These are phyloP conservation scores for Holocentrus rufus DNA, from an alignment of 2,797 vertebrate species.

Conservation along the genomic window DNA sequence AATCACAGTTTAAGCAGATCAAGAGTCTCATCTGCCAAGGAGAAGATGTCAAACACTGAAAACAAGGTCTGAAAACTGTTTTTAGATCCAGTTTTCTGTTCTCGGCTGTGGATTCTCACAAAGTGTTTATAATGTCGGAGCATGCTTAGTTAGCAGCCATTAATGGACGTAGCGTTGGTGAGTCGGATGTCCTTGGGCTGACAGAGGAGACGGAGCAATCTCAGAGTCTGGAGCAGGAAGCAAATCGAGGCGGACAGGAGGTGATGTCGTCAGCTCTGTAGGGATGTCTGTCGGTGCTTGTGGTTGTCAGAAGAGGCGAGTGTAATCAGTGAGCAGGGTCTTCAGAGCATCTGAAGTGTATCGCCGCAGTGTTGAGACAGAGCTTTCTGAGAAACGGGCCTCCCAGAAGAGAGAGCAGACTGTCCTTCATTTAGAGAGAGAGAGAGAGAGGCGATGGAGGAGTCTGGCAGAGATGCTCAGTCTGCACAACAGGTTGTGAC, in stretches of 20 bases:
- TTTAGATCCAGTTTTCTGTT: constrained; percentile 11
- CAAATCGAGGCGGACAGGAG: constrained; percentile 51
- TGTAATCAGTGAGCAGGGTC: constrained; percentile 27
- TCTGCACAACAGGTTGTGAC: neutral
- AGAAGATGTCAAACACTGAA: constrained; percentile 19
- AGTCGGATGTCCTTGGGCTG: constrained; percentile 40
- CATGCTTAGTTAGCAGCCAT: constrained; percentile 62
- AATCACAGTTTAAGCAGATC: constrained; percentile 11
- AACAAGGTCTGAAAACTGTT: constrained; percentile 14
- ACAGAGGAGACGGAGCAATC: constrained; percentile 12
- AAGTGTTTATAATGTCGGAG: constrained; percentile 61
- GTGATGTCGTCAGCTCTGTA: constrained; percentile 37
- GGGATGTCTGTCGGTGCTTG: constrained; percentile 39
- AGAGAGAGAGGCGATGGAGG: neutral
- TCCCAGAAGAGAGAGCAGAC: constrained; percentile 17
- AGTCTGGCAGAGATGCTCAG: constrained; percentile 11
- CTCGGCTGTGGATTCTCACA: constrained; percentile 57
- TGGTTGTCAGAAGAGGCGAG: constrained; percentile 43
- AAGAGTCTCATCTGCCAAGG: constrained; percentile 3
- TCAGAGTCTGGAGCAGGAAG: constrained; percentile 21
- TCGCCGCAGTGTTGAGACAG: constrained; percentile 32
- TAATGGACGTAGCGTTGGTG: constrained; percentile 43
- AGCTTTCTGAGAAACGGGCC: constrained; percentile 41
- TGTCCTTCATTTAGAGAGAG: neutral
- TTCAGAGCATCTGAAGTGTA: constrained; percentile 38